Evolutionary conservation across 2,888 invertebrate genomes (phyloP).

Genomic region (Cheilosia variabilis): DNA sequence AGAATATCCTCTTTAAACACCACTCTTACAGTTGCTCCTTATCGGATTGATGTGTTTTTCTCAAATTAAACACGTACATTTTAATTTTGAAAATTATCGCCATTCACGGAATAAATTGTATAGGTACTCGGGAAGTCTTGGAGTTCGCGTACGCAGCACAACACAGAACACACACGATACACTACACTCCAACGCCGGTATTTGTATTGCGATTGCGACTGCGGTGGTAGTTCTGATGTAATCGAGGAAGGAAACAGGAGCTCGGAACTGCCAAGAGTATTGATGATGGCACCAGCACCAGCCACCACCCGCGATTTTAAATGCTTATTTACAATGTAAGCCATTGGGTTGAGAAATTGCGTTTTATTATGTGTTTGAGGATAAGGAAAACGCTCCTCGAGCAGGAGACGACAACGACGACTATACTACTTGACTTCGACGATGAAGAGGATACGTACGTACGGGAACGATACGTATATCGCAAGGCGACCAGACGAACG

Average conservation of each 20-base stretch:
- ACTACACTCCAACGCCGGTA: slow-evolving; percentile 13
- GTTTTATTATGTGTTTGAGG: slow-evolving; percentile 73
- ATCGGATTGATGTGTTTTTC: slow-evolving; percentile 75
- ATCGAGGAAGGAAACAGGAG: slow-evolving; percentile 69
- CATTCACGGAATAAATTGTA: slow-evolving; percentile 71
- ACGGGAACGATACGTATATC: background rate
- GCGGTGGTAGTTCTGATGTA: slow-evolving; percentile 55
- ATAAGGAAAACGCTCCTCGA: slow-evolving; percentile 60
- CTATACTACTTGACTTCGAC: slow-evolving; percentile 10
- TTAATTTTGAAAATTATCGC: slow-evolving; percentile 76
- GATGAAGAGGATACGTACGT: slow-evolving; percentile 4
- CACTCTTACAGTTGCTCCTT: slow-evolving; percentile 60
- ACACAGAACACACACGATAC: slow-evolving; percentile 48
- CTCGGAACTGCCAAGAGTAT: slow-evolving; percentile 67
- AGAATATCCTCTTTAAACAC: slow-evolving; percentile 67
- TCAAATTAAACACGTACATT: slow-evolving; percentile 76
- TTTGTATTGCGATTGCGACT: slow-evolving; percentile 17
- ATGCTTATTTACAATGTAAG: slow-evolving; percentile 75
- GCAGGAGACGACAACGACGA: slow-evolving; percentile 2
- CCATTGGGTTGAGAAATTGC: slow-evolving; percentile 74
- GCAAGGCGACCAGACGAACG: slow-evolving; percentile 32
- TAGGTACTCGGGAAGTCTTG: slow-evolving; percentile 27
- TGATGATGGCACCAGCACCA: slow-evolving; percentile 45
- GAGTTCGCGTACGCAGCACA: slow-evolving; percentile 8
- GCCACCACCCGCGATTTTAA: slow-evolving; percentile 43